Evolutionary conservation across 2,888 invertebrate genomes (phyloP).

Genomic region (Baccha elongata): DNA sequence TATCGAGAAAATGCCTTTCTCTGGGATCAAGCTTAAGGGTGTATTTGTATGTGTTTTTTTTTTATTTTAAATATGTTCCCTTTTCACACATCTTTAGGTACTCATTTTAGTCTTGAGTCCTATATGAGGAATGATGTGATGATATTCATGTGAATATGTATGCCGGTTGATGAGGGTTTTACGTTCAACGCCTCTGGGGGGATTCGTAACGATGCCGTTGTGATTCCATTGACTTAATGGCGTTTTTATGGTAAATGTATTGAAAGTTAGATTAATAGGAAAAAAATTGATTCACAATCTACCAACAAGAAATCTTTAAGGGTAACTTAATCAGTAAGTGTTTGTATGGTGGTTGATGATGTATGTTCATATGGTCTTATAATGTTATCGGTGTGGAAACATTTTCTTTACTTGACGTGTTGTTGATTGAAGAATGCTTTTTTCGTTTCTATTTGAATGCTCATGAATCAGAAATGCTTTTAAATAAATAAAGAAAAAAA

Average conservation of each 20-base stretch:
- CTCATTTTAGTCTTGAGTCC: constrained; percentile 46
- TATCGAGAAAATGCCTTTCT: constrained; percentile 45
- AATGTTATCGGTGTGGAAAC: constrained; percentile 6
- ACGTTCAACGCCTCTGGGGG: neutral
- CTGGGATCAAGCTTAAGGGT: constrained; percentile 37
- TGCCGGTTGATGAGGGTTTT: constrained; percentile 1
- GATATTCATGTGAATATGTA: constrained; percentile 56
- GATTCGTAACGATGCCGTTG: neutral
- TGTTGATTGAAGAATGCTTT: neutral
- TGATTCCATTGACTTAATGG: constrained; percentile 60
- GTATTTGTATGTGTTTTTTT: constrained; percentile 23
- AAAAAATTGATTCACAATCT: constrained; percentile 39
- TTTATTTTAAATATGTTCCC: constrained; percentile 20
- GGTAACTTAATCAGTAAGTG: constrained; percentile 30
- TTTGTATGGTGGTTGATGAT: neutral
- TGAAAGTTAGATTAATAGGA: constrained; percentile 33
- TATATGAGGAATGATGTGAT: constrained; percentile 53
- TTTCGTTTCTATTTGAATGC: neutral
- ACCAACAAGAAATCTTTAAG: constrained; percentile 6
- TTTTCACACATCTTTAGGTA: constrained; percentile 55
- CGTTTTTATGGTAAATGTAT: constrained; percentile 58
- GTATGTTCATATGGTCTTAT: neutral
- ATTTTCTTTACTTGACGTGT: neutral
- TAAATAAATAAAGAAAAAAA: neutral
- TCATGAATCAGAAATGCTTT: constrained; percentile 6